These are phyloP conservation scores for Dicranocentrus wangi DNA, from an alignment of 2,888 invertebrate genomes.

Conservation along the genomic window DNA sequence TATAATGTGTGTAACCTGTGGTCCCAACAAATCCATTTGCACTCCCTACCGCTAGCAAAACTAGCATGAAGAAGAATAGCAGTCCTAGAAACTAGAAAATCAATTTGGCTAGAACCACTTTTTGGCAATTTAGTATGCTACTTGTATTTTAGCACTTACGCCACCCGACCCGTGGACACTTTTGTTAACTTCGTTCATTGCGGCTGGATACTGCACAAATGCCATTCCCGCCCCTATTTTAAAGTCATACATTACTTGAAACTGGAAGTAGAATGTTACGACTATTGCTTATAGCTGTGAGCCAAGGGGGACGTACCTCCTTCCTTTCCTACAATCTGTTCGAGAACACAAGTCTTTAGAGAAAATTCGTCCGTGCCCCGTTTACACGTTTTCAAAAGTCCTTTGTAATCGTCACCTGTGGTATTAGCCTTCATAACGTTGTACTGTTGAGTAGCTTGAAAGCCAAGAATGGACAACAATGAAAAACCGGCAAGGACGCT, in stretches of 20 bases:
- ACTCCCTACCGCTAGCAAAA: constrained; percentile 31
- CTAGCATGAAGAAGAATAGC: constrained; percentile 50
- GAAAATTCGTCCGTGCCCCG: background rate
- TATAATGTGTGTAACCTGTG: no score
- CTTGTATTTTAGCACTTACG: constrained; percentile 17
- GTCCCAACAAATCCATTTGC: constrained; percentile 53
- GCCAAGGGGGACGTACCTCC: no score
- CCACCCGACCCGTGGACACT: constrained; percentile 29
- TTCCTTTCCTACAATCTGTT: constrained; percentile 11
- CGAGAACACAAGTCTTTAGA: constrained; percentile 3
- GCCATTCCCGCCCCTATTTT: constrained; percentile 43
- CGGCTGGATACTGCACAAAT: constrained; percentile 47
- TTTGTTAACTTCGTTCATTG: constrained; percentile 40
- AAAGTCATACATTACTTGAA: background rate
- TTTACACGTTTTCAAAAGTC: no score
- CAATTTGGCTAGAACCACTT: background rate
- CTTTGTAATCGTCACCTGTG: no score
- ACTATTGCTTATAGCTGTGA: no score
- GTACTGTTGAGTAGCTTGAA: constrained; percentile 5
- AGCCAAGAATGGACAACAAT: constrained; percentile 42
- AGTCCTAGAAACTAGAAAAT: constrained; percentile 31
- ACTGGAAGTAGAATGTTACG: background rate
- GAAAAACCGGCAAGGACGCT: constrained; percentile 30
- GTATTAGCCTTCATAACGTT: no score
- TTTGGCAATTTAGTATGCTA: background rate